Percentiles rank a stretch among this genome's conserved stretches.
Evolutionary conservation across 2,113 vertebrate genomes (phyloP).

Genomic region (Proterorhinus semilunaris): DNA sequence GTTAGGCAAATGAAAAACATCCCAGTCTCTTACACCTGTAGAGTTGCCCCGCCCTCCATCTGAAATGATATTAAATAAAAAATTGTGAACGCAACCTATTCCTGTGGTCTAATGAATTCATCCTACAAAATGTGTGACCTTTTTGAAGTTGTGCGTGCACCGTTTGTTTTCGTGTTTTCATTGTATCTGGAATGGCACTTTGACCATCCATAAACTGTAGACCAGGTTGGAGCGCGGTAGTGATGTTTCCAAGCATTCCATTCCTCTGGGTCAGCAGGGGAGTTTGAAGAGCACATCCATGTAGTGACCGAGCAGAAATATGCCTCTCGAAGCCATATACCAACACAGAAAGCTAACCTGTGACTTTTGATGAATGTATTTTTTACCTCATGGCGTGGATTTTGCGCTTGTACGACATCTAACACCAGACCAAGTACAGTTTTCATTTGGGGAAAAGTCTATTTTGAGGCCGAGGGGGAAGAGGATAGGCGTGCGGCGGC

Average conservation of each 20-base stretch:
- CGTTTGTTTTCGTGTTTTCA: constrained; percentile 19
- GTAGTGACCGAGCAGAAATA: constrained; percentile 42
- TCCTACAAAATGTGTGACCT: constrained; percentile 29
- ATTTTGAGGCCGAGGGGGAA: constrained; percentile 35
- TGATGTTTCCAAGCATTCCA: constrained; percentile 69
- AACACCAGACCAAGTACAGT: constrained; percentile 74
- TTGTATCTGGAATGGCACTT: constrained; percentile 67
- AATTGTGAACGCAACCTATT: no score
- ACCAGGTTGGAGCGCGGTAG: constrained; percentile 55
- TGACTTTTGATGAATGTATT: constrained; percentile 75
- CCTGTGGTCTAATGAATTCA: constrained; percentile 1
- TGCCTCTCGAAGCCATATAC: constrained; percentile 75
- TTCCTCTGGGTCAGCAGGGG: constrained; percentile 44
- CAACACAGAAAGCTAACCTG: constrained; percentile 67
- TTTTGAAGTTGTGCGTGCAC: neutral
- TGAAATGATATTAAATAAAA: no score
- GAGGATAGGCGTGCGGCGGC: constrained; percentile 13
- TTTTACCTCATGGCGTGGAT: constrained; percentile 75
- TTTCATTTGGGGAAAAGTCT: constrained; percentile 41
- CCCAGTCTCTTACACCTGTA: no score
- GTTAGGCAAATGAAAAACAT: no score
- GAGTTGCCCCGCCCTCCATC: no score
- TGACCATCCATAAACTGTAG: constrained; percentile 67
- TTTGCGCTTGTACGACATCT: constrained; percentile 63
- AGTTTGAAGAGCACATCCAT: constrained; percentile 63